A percentile compares a stretch with the other conserved stretches of the same genome.
Conservation (phyloP, 2,888 invertebrate species). For the Chalcis sispes region DNA sequence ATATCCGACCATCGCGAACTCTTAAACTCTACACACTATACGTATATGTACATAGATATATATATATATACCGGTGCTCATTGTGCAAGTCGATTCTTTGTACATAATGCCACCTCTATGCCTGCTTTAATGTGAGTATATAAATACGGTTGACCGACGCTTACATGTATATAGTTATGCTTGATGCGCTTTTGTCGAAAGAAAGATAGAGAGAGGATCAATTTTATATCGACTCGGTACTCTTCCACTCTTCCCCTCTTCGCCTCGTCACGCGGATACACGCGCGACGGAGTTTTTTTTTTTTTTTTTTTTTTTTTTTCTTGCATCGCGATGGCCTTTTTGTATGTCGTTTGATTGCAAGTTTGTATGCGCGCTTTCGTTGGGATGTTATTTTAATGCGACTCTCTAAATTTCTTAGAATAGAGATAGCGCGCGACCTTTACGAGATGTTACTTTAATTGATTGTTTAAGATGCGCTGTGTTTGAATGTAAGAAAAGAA, state of each 20-base stretch:
- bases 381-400: slow-evolving; percentile 10
- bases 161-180: no score
- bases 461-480: no score
- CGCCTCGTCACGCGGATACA: no score
- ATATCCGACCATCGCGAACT: no score
- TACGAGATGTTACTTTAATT: no score
- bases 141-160: not conserved
- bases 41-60: not conserved
- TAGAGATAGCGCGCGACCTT: not conserved
- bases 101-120: not conserved
- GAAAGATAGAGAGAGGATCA: not conserved
- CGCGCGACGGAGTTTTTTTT: no score
- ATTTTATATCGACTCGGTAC: no score
- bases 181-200: slow-evolving; percentile 5
- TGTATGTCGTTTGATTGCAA: not conserved
- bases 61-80: not conserved
- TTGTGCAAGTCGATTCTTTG: slow-evolving; percentile 6
- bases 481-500: no score
- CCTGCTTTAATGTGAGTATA: not conserved
- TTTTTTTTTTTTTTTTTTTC: no score
- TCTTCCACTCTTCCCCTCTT: no score
- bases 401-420: slow-evolving; percentile 19
- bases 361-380: not conserved
- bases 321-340: not conserved
- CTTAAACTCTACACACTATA: slow-evolving; percentile 12